Percentiles rank a stretch among this genome's conserved stretches.
Conservation (phyloP, 2,797 vertebrate genomes). For the Galaxias olidus region DNA sequence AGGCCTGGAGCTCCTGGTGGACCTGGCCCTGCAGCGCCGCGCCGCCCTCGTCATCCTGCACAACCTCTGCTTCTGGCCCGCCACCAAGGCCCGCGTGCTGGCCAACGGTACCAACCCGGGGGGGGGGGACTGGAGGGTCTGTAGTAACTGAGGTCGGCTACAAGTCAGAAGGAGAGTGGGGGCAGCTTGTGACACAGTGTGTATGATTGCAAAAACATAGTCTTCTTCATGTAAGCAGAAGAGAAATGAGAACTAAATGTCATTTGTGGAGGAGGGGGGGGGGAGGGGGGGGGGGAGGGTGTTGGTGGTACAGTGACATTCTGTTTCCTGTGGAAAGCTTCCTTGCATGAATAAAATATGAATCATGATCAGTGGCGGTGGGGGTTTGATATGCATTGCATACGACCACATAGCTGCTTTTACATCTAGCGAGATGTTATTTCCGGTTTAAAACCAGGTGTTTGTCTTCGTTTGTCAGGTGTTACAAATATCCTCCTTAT, state of each 20-base stretch:
- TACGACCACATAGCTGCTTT: background rate
- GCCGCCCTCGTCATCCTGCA: constrained; percentile 85
- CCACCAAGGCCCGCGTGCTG: constrained; percentile 87
- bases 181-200: background rate
- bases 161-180: background rate
- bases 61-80: constrained; percentile 90
- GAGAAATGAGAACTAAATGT: background rate
- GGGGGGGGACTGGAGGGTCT: background rate
- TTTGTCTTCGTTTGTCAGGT: background rate
- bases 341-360: constrained; percentile 26
- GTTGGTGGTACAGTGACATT: background rate
- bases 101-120: constrained; percentile 78
- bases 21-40: constrained; percentile 80
- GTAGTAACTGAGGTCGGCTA: background rate
- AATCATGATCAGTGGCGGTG: background rate
- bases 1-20: constrained; percentile 83
- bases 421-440: background rate
- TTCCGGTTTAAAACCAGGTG: background rate
- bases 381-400: background rate
- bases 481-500: background rate
- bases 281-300: background rate
- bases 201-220: too few relatives aligned
- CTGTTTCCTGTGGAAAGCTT: constrained; percentile 57
- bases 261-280: background rate
- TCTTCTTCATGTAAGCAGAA: too few relatives aligned